Conservation (phyloP, 2,113 vertebrate genomes). For the Ameiurus melas region DNA sequence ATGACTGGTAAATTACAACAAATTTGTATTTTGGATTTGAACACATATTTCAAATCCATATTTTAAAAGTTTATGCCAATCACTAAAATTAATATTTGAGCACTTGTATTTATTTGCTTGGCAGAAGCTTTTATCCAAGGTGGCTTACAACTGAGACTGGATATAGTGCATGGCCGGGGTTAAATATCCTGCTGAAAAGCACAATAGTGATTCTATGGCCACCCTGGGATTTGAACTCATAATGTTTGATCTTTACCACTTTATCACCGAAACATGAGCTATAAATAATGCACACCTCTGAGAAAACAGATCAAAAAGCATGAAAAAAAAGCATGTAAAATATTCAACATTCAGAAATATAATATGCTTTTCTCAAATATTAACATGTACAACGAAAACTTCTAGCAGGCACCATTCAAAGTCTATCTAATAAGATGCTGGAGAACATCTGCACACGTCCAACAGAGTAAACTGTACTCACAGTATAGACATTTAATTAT, state of each 20-base stretch:
- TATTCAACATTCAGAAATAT: not conserved
- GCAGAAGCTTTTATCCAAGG: not conserved
- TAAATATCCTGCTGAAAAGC: not conserved
- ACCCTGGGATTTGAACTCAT: not conserved
- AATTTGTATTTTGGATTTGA: not conserved
- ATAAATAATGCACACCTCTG: not conserved
- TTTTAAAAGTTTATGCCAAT: not conserved
- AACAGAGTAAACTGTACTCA: too few relatives aligned
- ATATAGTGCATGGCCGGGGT: not conserved
- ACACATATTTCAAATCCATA: not conserved
- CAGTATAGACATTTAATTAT: not conserved
- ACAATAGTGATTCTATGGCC: not conserved
- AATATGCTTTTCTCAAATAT: not conserved
- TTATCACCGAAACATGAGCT: not conserved
- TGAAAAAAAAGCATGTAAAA: not conserved
- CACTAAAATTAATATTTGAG: not conserved
- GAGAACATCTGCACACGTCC: not conserved
- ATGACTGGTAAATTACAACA: not conserved
- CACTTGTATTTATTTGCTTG: not conserved
- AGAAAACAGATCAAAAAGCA: not conserved
- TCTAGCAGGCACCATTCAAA: not conserved
- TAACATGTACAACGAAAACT: not conserved
- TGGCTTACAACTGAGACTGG: not conserved
- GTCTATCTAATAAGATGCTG: not conserved
- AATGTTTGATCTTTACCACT: not conserved